Base-by-base conservation (phyloP, 2,888 invertebrate genomes). In the Cryptocephalus primarius region DNA sequence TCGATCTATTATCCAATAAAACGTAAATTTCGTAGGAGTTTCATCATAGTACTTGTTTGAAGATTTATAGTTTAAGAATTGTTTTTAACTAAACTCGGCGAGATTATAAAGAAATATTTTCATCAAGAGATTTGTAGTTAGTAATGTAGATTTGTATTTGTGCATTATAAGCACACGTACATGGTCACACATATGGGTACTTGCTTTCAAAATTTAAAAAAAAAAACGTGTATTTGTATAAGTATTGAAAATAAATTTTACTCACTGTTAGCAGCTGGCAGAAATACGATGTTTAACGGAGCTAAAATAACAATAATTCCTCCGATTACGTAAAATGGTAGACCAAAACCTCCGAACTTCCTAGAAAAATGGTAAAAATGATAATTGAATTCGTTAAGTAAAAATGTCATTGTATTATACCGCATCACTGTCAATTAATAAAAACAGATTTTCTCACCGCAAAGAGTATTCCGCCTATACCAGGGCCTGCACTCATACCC, bases 401-500 rank as follows among this genome's bases (percentile, higher is more conserved):
- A n/a, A 12, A n/a, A 2, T 31, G 11, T 32, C 33, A n/a, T 11
- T 42, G 4, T 38, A 36, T 11, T 36, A 12, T 6, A 11, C 12
- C n/a, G 36, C n/a, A 36, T 36, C 12, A 22, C 2, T 22, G 2
- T 2, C 2, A 4, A 36, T 40, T 8, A 13, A 40, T 2, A 40
- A 12, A 4, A 11, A 36, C 2, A 36, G 36, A n/a, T n/a, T 12
- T 34, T 58, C 71, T 72, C 76, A 87, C 85, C 76, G 83, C 77
- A 73, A 83, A 87, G 11, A 88, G 64, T 11, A 83, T 68, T 1
- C 87, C 87, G 22, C 88, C 88, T 34, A 88, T 75, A 4, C 86
- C 85, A 0, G 88, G 88, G 6, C 88, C 88, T 9, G 82, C 79
- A 55, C 85, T 85, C 80, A 88, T 79, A 38, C 88, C 88, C 4